Evolutionary conservation across 2,113 vertebrate genomes (phyloP).

Genomic region (Oophaga pumilio): DNA sequence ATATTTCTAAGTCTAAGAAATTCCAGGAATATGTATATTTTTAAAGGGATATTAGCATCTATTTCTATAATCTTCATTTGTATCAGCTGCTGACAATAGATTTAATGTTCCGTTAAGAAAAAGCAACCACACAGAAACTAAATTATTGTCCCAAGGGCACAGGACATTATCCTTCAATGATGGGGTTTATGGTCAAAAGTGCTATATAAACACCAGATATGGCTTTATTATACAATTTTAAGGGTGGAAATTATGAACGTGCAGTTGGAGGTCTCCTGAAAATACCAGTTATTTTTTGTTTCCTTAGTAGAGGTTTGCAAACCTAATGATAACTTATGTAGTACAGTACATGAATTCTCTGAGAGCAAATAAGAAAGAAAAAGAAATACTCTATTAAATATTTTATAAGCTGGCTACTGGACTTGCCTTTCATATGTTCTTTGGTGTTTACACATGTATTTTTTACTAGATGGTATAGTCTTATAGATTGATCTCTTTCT

Average conservation of each 20-base stretch:
- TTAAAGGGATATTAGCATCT: background rate
- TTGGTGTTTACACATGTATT: slow-evolving; percentile 36
- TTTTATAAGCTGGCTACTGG: slow-evolving; percentile 8
- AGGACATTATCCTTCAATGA: background rate
- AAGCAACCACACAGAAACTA: background rate
- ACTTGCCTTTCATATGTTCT: background rate
- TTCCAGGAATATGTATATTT: no score
- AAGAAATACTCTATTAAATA: background rate
- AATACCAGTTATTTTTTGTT: slow-evolving; percentile 21
- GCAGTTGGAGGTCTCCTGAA: background rate
- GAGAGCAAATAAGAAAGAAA: background rate
- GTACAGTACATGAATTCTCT: slow-evolving; percentile 22
- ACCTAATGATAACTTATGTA: slow-evolving; percentile 17
- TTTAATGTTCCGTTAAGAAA: background rate
- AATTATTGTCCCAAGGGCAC: background rate
- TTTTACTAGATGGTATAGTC: slow-evolving; percentile 10
- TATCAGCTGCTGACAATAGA: background rate
- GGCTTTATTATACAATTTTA: background rate
- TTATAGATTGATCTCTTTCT: background rate
- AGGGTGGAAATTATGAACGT: background rate
- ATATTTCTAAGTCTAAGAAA: no score
- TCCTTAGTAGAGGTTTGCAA: background rate
- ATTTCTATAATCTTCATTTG: background rate
- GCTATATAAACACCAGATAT: background rate
- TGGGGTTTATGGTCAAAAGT: background rate